A percentile compares a stretch with the other conserved stretches of the same genome.
Conservation (phyloP, 2,797 vertebrate species). For the Cirrhinus molitorella region DNA sequence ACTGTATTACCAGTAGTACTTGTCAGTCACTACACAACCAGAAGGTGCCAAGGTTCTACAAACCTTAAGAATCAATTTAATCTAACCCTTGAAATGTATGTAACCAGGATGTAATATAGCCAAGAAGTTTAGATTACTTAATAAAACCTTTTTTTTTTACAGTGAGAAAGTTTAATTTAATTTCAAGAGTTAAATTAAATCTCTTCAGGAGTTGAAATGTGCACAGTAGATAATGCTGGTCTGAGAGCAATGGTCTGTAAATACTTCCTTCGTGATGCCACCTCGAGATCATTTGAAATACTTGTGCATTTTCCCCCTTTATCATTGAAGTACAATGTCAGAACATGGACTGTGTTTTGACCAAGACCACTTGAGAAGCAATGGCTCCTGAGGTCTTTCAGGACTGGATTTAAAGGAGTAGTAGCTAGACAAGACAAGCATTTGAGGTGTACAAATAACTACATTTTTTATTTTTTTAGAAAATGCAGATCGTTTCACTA, state of each 20-base stretch:
- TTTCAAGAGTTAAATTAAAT: not conserved
- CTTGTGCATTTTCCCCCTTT: not conserved
- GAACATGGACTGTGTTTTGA: not conserved
- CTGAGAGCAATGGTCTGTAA: not conserved
- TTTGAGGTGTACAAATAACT: too few species aligned
- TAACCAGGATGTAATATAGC: not conserved
- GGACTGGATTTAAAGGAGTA: too few species aligned
- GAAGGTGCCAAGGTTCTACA: not conserved
- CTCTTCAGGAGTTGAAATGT: not conserved
- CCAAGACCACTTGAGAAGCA: not conserved
- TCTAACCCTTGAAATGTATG: not conserved
- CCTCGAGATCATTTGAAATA: not conserved
- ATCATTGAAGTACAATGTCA: not conserved
- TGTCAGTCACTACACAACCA: not conserved
- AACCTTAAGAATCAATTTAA: not conserved
- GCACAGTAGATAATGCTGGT: not conserved
- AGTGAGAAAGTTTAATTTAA: not conserved
- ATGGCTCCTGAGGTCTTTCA: not conserved
- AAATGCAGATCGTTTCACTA: too few species aligned
- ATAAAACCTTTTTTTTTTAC: not conserved
- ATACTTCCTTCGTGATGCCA: not conserved
- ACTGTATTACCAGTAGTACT: not conserved
- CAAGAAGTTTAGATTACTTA: not conserved
- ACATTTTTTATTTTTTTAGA: too few species aligned
- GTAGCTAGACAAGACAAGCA: too few species aligned